Evolutionary conservation across 2,797 vertebrate genomes (phyloP).

Genomic region (Naso thynnoides): DNA sequence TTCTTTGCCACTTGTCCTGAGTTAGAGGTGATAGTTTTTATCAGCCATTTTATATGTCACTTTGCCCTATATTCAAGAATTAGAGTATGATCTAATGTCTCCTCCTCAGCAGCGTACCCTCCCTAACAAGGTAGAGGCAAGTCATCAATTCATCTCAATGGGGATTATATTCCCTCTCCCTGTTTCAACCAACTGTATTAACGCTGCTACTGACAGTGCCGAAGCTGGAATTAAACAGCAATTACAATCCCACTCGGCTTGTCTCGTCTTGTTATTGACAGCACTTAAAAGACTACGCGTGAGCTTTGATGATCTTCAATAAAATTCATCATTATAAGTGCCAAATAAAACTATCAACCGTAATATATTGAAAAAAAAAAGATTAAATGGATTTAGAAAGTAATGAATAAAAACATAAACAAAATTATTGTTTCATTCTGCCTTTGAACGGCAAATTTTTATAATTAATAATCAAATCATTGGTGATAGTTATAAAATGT

Average conservation of each 20-base stretch:
- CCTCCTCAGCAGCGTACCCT: slow-evolving; percentile 6
- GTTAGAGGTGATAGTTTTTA: slow-evolving; percentile 7
- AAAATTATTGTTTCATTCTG: neutral
- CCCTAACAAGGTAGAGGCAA: slow-evolving; percentile 6
- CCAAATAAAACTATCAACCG: neutral
- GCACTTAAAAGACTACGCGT: slow-evolving; percentile 2
- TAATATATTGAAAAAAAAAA: too few relatives aligned
- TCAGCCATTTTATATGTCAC: slow-evolving; percentile 12
- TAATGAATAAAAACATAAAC: neutral
- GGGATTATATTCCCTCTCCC: slow-evolving; percentile 1
- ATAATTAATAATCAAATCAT: too few relatives aligned
- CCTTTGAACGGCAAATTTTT: neutral
- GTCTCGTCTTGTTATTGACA: neutral
- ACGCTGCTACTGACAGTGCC: neutral
- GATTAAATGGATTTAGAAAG: neutral
- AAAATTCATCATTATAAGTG: slow-evolving; percentile 2
- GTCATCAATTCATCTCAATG: slow-evolving; percentile 12
- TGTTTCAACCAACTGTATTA: neutral
- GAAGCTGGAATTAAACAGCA: slow-evolving; percentile 14
- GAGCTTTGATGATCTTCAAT: neutral
- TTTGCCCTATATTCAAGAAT: neutral
- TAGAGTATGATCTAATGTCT: slow-evolving; percentile 4
- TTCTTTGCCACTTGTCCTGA: slow-evolving; percentile 21
- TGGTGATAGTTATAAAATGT: too few relatives aligned
- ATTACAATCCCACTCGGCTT: slow-evolving; percentile 8